Evolutionary conservation across 2,888 invertebrate genomes (phyloP), one percentile per base, ranked within the genome.

Genomic region (Dryadula phaetusa): DNA sequence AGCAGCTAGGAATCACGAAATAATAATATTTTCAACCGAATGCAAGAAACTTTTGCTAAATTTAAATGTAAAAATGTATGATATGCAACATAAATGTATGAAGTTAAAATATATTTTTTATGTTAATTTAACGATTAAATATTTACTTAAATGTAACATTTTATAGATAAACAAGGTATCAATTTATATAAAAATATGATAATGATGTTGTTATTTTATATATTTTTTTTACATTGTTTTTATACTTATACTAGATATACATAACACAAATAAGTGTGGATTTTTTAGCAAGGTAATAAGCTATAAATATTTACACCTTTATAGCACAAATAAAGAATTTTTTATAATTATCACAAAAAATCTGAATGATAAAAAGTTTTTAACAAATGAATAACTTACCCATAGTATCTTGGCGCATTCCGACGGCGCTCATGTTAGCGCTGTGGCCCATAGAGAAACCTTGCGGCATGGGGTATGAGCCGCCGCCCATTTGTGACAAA

Each of bases 391-490:
- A 28, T 16, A n/a, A 65, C 85, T 87, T 69, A 92, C 92, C 92
- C 92, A 92, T 92, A 34, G 92, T 82, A 64, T 92, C 92, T 72
- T 92, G 92, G 25, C 98, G 94, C 95, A 98, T 97, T 76, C 97
- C 97, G 56, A 97, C 97, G 64, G 97, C 96, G 74, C 97, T 96
- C 98, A 98, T 98, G 85, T 98, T 98, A 80, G 97, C 96, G 66
- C 97, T 95, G 88, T 98, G 98, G 56, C 97, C 95, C 97, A 98
- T 98, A 71, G 98, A 97, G 93, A 98, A 99, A 56, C 98, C 97
- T 86, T 98, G 98, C 22, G 97, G 96, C 97, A 98, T 98, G 61
- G 98, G 97, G 87, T 98, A 98, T 58, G 98, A 97, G 81, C 97
- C 96, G 54, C 97, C 96, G 67, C 97, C 96, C 98, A 98, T 98